Conservation (phyloP, 2,797 vertebrate genomes). For the Amazona finschi region DNA sequence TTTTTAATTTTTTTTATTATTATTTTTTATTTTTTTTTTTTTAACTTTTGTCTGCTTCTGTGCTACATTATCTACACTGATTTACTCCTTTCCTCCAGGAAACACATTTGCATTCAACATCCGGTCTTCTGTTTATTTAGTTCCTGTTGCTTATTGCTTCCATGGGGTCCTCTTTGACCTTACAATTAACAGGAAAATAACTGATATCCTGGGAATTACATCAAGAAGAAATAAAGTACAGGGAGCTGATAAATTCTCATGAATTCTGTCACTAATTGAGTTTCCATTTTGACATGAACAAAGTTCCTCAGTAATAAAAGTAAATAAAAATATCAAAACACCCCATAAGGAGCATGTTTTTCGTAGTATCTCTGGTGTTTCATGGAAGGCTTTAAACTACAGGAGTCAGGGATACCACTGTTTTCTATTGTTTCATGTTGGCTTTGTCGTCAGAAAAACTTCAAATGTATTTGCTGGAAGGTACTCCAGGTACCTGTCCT, state of each 20-base stretch:
- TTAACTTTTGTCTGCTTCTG: neutral
- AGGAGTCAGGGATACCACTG: neutral
- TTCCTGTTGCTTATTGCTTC: constrained; percentile 25
- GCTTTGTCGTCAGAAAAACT: neutral
- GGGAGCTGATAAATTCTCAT: neutral
- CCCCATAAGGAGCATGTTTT: neutral
- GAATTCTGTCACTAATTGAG: neutral
- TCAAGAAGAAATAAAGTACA: neutral
- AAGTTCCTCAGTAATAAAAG: neutral
- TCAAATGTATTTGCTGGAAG: neutral
- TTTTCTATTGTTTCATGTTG: neutral
- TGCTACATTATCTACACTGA: constrained; percentile 20
- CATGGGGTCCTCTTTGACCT: constrained; percentile 9
- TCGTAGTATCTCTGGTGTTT: neutral
- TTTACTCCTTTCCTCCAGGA: constrained; percentile 48
- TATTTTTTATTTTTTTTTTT: neutral
- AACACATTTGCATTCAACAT: constrained; percentile 53
- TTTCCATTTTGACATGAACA: neutral
- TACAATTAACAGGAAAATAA: constrained; percentile 32
- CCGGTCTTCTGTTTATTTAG: constrained; percentile 47
- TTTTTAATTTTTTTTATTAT: neutral
- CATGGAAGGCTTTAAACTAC: neutral
- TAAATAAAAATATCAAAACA: neutral
- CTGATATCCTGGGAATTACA: neutral
- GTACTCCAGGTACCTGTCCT: neutral